These are phyloP conservation scores for Hycleus phaleratus DNA, from an alignment of 1,140 invertebrate species.

Conservation along the genomic window DNA sequence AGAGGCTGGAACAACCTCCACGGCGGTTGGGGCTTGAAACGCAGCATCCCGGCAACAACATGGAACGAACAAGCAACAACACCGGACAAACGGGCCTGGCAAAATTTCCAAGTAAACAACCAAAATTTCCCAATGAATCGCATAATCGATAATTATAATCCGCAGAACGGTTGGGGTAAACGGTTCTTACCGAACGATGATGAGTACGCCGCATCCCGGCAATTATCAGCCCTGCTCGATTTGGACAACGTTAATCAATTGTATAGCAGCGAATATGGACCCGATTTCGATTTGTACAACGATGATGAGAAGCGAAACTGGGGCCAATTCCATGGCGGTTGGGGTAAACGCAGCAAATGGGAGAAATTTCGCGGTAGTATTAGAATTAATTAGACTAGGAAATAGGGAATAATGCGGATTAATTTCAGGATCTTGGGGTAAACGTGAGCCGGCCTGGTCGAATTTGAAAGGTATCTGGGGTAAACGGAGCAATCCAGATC, in stretches of 20 bases:
- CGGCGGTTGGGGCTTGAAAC: constrained; percentile 52
- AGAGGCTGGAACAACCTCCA: constrained; percentile 52
- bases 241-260: constrained; percentile 8
- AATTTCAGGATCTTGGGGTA: constrained; percentile 49
- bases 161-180: constrained; percentile 41
- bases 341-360: constrained; percentile 57
- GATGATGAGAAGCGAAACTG: constrained; percentile 52
- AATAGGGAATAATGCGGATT: constrained; percentile 19
- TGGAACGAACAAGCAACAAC: constrained; percentile 18
- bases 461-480: constrained; percentile 67
- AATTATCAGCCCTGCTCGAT: constrained; percentile 27
- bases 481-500: constrained; percentile 43
- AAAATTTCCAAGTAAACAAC: constrained; percentile 32
- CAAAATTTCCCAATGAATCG: no score
- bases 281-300: constrained; percentile 23
- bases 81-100: constrained; percentile 35
- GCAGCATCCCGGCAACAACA: constrained; percentile 26
- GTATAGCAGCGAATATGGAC: constrained; percentile 6
- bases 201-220: constrained; percentile 23
- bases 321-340: constrained; percentile 51
- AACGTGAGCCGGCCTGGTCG: constrained; percentile 63
- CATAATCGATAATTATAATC: no score
- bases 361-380: constrained; percentile 51
- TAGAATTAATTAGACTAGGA: constrained; percentile 15
- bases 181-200: constrained; percentile 31